A percentile compares a stretch with the other conserved stretches of the same genome.
These are phyloP conservation scores for Penaeus indicus DNA, from an alignment of 1,140 invertebrate species.

Conservation along the genomic window DNA sequence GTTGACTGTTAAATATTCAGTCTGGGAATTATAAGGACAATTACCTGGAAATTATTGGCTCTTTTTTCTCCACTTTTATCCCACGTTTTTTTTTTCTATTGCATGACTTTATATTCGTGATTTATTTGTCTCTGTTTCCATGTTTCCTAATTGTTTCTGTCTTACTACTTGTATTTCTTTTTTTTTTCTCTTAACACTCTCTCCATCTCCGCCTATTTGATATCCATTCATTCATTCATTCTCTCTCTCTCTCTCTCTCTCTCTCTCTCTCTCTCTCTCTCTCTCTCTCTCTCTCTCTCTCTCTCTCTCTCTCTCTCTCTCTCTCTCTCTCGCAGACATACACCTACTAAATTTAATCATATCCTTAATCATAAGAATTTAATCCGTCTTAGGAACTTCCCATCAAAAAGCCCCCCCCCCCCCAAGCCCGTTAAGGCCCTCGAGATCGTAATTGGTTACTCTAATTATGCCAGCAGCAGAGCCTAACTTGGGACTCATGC, in stretches of 20 bases:
- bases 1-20: too few relatives aligned
- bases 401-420: too few relatives aligned
- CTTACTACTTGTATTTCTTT: not conserved
- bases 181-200: not conserved
- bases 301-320: conserved; percentile 35
- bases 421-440: too few relatives aligned
- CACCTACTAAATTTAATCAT: too few relatives aligned
- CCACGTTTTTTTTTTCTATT: not conserved
- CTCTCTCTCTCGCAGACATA: not conserved
- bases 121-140: too few relatives aligned
- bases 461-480: too few relatives aligned
- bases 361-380: too few relatives aligned
- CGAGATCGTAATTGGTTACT: too few relatives aligned
- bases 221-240: conserved; percentile 3
- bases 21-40: too few relatives aligned
- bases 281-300: conserved; percentile 47
- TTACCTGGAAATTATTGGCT: not conserved
- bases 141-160: not conserved
- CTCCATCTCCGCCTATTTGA: not conserved
- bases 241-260: conserved; percentile 1
- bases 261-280: conserved; percentile 40
- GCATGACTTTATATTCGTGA: not conserved
- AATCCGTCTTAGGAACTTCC: too few relatives aligned
- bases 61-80: not conserved
- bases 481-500: too few relatives aligned